Percentiles rank a stretch among this genome's conserved stretches.
These are phyloP conservation scores for Graptemys geographica DNA, from an alignment of 2,797 vertebrate genomes.

Conservation along the genomic window DNA sequence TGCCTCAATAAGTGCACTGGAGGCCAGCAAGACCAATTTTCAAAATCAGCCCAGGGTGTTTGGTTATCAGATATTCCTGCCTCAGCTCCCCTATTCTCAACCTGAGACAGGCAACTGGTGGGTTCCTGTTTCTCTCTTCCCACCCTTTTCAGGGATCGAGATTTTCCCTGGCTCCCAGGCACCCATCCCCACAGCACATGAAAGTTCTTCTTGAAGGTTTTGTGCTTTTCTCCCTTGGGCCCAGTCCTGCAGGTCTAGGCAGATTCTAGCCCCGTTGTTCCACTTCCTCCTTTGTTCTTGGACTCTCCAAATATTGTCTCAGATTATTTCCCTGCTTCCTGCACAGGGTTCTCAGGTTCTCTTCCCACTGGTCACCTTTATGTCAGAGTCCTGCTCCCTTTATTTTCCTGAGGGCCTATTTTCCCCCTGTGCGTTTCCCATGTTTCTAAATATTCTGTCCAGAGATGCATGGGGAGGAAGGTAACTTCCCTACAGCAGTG, in stretches of 20 bases:
- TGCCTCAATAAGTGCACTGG: neutral
- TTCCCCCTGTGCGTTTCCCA: neutral
- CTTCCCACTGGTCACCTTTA: neutral
- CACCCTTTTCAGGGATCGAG: neutral
- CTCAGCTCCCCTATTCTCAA: neutral
- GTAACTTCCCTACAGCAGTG: neutral
- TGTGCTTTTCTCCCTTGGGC: neutral
- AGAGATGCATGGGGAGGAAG: neutral
- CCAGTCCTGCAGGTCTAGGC: neutral
- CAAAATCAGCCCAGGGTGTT: neutral
- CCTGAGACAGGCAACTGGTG: neutral
- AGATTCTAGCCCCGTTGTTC: neutral
- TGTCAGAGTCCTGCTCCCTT: neutral
- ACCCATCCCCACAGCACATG: neutral
- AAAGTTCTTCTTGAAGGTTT: neutral
- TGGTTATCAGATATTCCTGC: neutral
- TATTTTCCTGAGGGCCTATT: neutral
- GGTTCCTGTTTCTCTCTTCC: neutral
- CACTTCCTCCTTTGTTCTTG: neutral
- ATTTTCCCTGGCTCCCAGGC: neutral
- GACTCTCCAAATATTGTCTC: neutral
- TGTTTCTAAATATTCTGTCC: rapidly evolving
- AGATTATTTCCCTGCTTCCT: neutral
- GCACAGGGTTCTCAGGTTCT: neutral
- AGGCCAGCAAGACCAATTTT: neutral